These are phyloP conservation scores for Calephelis nemesis DNA, from an alignment of 1,140 invertebrate genomes.

Conservation along the genomic window DNA sequence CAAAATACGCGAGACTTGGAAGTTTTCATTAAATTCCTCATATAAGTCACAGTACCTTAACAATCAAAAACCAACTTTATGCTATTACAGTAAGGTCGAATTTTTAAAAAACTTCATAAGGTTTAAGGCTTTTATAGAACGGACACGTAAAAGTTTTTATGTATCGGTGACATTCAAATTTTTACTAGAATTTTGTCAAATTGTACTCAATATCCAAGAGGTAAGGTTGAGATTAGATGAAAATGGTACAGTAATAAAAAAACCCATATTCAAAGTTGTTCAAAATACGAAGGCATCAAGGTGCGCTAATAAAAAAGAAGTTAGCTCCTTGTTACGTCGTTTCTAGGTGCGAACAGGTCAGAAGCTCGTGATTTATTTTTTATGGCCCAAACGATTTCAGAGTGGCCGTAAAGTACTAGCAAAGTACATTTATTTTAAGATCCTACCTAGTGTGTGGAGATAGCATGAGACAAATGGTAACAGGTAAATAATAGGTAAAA, in stretches of 20 bases:
- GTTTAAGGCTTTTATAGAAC: conserved; percentile 35
- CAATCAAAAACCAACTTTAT: conserved; percentile 34
- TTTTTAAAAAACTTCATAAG: conserved; percentile 22
- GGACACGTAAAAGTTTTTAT: conserved; percentile 64
- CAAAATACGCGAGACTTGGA: conserved; percentile 59
- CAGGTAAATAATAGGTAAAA: too few species aligned
- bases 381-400: conserved; percentile 8
- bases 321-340: conserved; percentile 66
- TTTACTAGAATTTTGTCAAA: conserved; percentile 35
- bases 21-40: conserved; percentile 25
- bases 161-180: conserved; percentile 62
- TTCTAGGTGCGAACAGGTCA: conserved; percentile 38
- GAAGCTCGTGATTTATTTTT: conserved; percentile 52
- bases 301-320: conserved; percentile 74
- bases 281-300: conserved; percentile 65
- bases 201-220: conserved; percentile 24
- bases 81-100: conserved; percentile 13
- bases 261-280: conserved; percentile 73
- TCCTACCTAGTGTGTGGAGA: too few species aligned
- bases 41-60: not conserved
- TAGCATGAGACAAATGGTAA: too few species aligned
- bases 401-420: not conserved
- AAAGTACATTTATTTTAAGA: not conserved
- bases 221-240: conserved; percentile 37
- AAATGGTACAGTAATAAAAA: conserved; percentile 52